Base-by-base conservation (phyloP, 2,113 vertebrate genomes). In the Pteronura brasiliensis region DNA sequence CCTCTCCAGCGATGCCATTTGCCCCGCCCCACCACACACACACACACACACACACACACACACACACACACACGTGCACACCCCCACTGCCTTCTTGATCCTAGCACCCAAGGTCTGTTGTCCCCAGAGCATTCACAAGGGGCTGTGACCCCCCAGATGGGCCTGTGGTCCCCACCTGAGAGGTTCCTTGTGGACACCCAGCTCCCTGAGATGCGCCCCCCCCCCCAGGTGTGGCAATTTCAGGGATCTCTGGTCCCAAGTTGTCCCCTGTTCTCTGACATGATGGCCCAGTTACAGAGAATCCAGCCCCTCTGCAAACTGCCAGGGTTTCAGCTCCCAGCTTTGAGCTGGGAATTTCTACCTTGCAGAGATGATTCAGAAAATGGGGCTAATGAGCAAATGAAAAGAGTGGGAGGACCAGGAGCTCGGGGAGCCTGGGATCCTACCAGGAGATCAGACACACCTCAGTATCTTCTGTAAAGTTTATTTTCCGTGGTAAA, bases 341-440 rank as follows among this genome's bases (percentile, higher is more conserved):
- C 25, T 27, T 29, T 0, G 27, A 76, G 27, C 74, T 14, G 14
- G 42, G 27, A 18, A 18, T 57, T 59, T 21, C 13, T 55, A 7
- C 47, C 36, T 85, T 23, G 39, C 13, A 59, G 17, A n/a, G 47
- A 59, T 29, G 36, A 47, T 12, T 36, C 59, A 36, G 31, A 15
- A 36, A 47, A 4, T 0, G 2, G 29, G 29, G 4, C 17, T 39
- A 20, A 14, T 7, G 31, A 34, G 17, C 23, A 25, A 27, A 55
- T 63, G 3, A 44, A 55, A n/a, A 88, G 42, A n/a, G 11, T 21
- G 11, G 59, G 47, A 65, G 27, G 44, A 1, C 18, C 7, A 4
- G 42, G 14, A 47, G 74, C 7, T 47, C 1, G 6, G 27, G 74
- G 42, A 31, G 27, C 14, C 42, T 17, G 74, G 67, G 18, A 31